Conservation (phyloP, 2,797 vertebrate genomes). For the Sphenodon punctatus region DNA sequence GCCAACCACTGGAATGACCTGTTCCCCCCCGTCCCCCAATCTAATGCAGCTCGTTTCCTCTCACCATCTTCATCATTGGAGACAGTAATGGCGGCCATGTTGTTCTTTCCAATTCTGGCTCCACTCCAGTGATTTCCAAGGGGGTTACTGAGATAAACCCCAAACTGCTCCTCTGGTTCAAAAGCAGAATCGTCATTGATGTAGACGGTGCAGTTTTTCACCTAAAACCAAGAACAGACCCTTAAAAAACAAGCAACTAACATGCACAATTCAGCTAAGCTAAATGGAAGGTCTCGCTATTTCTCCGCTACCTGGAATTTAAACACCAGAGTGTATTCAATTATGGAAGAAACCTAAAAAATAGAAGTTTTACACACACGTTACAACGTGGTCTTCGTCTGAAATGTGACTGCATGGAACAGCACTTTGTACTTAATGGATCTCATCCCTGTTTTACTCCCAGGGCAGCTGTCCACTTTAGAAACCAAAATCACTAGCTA, state of each 20-base stretch:
- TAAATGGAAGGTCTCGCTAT: too few relatives aligned
- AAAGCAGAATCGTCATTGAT: constrained; percentile 93
- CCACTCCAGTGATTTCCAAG: constrained; percentile 96
- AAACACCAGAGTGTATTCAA: background rate
- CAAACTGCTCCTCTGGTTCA: constrained; percentile 94
- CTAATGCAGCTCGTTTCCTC: background rate
- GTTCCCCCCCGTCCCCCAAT: accelerated
- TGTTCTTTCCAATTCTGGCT: constrained; percentile 85
- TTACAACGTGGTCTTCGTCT: too few relatives aligned
- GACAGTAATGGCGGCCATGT: constrained; percentile 86
- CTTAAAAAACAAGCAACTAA: background rate
- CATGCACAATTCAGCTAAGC: background rate
- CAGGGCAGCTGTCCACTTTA: too few relatives aligned
- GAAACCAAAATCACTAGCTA: too few relatives aligned
- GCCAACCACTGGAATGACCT: background rate
- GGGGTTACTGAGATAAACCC: constrained; percentile 87
- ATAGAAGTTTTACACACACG: too few relatives aligned
- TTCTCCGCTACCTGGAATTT: background rate
- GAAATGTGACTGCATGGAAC: too few relatives aligned
- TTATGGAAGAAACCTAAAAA: too few relatives aligned
- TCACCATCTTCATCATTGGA: constrained; percentile 96
- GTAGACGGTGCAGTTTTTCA: constrained; percentile 91
- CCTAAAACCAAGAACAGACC: constrained; percentile 70
- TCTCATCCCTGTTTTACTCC: too few relatives aligned
- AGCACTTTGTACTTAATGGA: too few relatives aligned